phyloP scores from a whole-genome alignment of 2,888 invertebrate genomes.

The Apocheima hispidaria region DNA sequence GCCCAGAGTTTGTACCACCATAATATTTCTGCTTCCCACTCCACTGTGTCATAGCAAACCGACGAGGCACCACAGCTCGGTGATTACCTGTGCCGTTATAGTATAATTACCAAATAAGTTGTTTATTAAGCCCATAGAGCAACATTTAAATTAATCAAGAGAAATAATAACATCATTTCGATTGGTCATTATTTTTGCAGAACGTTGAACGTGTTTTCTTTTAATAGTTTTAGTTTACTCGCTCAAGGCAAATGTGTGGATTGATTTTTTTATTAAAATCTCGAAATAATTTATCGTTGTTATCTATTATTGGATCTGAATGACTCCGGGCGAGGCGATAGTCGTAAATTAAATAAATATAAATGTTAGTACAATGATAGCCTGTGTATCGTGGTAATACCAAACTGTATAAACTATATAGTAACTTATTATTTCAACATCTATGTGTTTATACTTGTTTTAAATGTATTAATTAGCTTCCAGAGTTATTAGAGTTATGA shows the following conservation, averaged over 20 bases:
- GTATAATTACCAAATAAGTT: constrained; percentile 71
- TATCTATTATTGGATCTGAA: constrained; percentile 35
- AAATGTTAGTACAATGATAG: constrained; percentile 33
- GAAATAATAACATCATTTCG: constrained; percentile 64
- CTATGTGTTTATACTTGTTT: background rate
- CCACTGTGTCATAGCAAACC: constrained; percentile 46
- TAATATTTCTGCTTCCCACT: constrained; percentile 22
- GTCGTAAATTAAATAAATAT: constrained; percentile 35
- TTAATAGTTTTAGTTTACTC: constrained; percentile 12
- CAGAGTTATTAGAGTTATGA: too few relatives aligned
- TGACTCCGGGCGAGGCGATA: constrained; percentile 30
- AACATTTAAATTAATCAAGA: constrained; percentile 69
- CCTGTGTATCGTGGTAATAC: constrained; percentile 13
- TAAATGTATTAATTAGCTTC: background rate
- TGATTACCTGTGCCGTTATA: constrained; percentile 60
- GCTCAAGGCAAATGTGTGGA: constrained; percentile 34
- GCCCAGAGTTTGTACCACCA: background rate
- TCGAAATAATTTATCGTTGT: constrained; percentile 34
- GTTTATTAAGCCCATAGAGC: constrained; percentile 66
- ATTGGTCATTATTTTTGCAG: constrained; percentile 54
- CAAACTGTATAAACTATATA: constrained; percentile 6
- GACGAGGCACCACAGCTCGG: constrained; percentile 43
- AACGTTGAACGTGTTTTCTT: constrained; percentile 31
- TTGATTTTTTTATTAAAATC: constrained; percentile 41
- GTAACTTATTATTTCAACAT: constrained; percentile 11